Conservation (phyloP, 1,140 invertebrate species). For the Listronotus bonariensis region DNA sequence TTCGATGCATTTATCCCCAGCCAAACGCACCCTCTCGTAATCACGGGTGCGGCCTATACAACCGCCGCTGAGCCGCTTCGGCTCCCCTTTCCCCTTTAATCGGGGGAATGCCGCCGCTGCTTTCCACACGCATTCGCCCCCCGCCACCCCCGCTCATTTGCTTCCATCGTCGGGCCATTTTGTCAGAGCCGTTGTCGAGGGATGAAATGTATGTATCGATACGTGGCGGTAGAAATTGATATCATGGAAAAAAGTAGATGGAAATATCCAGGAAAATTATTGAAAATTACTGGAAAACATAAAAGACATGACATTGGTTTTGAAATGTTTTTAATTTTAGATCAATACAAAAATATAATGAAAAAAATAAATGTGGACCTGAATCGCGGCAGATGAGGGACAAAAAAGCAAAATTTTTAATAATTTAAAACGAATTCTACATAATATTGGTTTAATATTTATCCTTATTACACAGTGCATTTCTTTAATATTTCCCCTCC, state of each 20-base stretch:
- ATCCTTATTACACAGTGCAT: too few relatives aligned
- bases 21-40: conserved; percentile 31
- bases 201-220: conserved; percentile 22
- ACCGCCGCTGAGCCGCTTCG: conserved; percentile 11
- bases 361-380: too few relatives aligned
- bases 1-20: conserved; percentile 19
- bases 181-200: conserved; percentile 23
- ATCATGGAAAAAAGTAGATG: not conserved
- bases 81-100: conserved; percentile 36
- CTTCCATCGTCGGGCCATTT: conserved; percentile 30
- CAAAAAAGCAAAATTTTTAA: too few relatives aligned
- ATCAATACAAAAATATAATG: too few relatives aligned
- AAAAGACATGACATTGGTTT: too few relatives aligned
- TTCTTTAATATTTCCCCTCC: too few relatives aligned
- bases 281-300: not conserved
- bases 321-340: too few relatives aligned
- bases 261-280: conserved; percentile 9
- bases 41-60: conserved; percentile 34
- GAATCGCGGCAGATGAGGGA: too few relatives aligned
- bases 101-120: conserved; percentile 31
- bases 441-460: too few relatives aligned
- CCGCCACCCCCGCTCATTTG: conserved; percentile 21
- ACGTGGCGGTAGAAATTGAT: not conserved
- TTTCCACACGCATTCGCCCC: conserved; percentile 18
- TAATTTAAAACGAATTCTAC: too few relatives aligned